These are phyloP conservation scores for Cryptophagus acutangulus DNA, from an alignment of 2,888 invertebrate species.

Conservation along the genomic window DNA sequence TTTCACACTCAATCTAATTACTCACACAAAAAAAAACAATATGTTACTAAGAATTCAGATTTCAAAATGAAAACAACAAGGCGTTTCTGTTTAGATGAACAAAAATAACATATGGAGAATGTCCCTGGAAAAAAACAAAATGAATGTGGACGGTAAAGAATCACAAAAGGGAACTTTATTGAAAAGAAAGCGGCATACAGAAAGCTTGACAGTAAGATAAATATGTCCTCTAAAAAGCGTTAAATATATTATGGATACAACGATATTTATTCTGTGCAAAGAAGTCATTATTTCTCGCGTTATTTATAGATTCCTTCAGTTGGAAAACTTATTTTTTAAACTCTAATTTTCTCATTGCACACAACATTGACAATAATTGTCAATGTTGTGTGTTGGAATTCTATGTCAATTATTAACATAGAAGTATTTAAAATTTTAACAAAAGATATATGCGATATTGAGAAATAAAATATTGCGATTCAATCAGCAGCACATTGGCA, in stretches of 20 bases:
- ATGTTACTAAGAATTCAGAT: not conserved
- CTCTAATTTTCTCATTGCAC: conserved; percentile 1
- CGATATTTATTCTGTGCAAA: conserved; percentile 27
- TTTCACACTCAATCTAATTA: not conserved
- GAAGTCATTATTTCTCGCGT: conserved; percentile 29
- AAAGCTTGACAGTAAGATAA: conserved; percentile 40
- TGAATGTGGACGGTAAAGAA: conserved; percentile 40
- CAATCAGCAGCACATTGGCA: too few species aligned
- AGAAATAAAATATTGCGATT: too few species aligned
- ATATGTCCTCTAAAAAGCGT: conserved; percentile 37
- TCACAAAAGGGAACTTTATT: conserved; percentile 42
- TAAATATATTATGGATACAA: conserved; percentile 28
- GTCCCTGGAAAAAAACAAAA: conserved; percentile 32
- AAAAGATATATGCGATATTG: too few species aligned
- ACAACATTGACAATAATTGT: too few species aligned
- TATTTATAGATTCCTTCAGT: conserved; percentile 31
- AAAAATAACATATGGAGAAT: conserved; percentile 32
- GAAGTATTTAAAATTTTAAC: too few species aligned
- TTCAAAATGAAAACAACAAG: conserved; percentile 7
- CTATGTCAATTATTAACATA: too few species aligned
- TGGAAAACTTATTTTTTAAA: conserved; percentile 2
- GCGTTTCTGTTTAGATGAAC: conserved; percentile 5
- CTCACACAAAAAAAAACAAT: not conserved
- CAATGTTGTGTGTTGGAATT: too few species aligned
- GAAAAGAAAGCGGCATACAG: conserved; percentile 38